Evolutionary conservation across 2,888 invertebrate genomes (phyloP).

Genomic region (Acronicta psi): DNA sequence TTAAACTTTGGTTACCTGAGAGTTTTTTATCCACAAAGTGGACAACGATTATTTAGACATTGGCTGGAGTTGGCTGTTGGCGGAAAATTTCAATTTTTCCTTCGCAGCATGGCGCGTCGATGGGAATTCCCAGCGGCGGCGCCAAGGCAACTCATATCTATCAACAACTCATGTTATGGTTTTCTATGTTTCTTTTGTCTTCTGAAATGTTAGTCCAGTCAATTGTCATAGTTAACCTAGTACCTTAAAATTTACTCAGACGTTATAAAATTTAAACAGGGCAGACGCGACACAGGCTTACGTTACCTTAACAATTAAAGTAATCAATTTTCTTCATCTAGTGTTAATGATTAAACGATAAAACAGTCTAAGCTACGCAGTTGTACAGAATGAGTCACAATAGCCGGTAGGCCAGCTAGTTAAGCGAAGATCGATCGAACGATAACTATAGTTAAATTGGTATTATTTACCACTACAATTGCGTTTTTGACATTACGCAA

Average conservation of each 20-base stretch:
- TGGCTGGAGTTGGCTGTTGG: no score
- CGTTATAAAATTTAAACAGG: neutral
- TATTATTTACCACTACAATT: slow-evolving; percentile 49
- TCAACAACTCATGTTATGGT: slow-evolving; percentile 2
- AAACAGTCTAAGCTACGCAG: slow-evolving; percentile 47
- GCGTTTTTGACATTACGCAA: slow-evolving; percentile 61
- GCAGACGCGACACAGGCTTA: slow-evolving; percentile 18
- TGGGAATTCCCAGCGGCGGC: no score
- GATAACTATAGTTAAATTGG: slow-evolving; percentile 52
- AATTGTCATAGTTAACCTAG: neutral
- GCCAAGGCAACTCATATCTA: neutral
- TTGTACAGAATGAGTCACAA: slow-evolving; percentile 48
- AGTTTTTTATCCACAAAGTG: no score
- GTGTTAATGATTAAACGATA: slow-evolving; percentile 45
- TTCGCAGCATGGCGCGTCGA: no score
- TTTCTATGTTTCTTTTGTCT: neutral
- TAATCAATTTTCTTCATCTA: slow-evolving; percentile 30
- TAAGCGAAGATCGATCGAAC: slow-evolving; percentile 50
- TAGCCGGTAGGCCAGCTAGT: slow-evolving; percentile 39
- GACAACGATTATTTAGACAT: no score
- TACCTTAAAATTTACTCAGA: neutral
- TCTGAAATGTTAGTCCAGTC: neutral
- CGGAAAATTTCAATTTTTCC: no score
- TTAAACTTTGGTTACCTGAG: no score
- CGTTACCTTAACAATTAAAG: slow-evolving; percentile 28